Evolutionary conservation across 1,140 invertebrate species (phyloP), one percentile per base, ranked within the genome.

Genomic region (Notospermus geniculatus): DNA sequence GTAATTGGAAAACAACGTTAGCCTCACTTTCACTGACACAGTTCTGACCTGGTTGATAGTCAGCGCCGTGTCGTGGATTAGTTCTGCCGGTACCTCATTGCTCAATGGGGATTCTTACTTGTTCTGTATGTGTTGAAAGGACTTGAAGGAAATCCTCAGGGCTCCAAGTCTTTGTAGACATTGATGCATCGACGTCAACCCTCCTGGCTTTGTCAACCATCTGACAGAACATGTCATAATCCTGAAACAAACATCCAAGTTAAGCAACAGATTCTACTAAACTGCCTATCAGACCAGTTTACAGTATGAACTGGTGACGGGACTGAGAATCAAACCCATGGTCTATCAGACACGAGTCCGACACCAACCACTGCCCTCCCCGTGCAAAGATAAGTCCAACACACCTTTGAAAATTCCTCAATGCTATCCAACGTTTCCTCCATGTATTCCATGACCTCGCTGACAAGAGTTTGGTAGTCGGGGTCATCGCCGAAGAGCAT

Each of bases 131-230:
- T 29, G 72, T 69, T 7, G 68, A 50, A 15, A 81, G 65, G 11
- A 80, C 71, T 59, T 76, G 75, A 28, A 71, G 73, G 57, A 80
- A 80, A 27, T 80, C 75, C 45, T 81, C 79, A 50, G 79, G 74
- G 9, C 72, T 65, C 75, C 78, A 81, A 11, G 65, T 60, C 57
- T 72, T 70, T 46, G 67, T 68, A 2, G 68, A 54, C 70, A 80
- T 76, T 0, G 71, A 75, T 13, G 69, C 72, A 19, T 72, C 72
- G 2, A 80, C 73, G 62, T 80, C 67, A 46, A 80, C 59, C 22
- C 66, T 63, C 22, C 68, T 63, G 19, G 71, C 69, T 45, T 76
- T 71, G 45, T 80, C 74, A 25, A 81, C 79, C 79, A 81, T 81
- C 23, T 67, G 53, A 69, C 78, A 80, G 57, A 75, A 81, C 58